Conservation (phyloP, 2,797 vertebrate species). For the Mus minutoides region DNA sequence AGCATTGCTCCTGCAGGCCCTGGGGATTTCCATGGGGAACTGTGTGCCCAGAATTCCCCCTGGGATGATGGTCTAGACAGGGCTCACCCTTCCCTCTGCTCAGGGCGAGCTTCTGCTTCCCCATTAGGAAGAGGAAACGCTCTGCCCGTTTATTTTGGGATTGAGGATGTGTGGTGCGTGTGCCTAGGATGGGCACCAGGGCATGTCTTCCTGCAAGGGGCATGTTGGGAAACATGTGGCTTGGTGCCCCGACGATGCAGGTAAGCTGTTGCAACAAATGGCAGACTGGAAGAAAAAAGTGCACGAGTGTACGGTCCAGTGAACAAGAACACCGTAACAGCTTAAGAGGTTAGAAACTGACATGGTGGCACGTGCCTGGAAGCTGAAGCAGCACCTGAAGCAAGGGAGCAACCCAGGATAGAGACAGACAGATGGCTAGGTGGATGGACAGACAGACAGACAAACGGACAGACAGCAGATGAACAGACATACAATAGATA, state of each 20-base stretch:
- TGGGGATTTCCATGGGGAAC: slow-evolving; percentile 88
- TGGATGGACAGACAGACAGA: not conserved
- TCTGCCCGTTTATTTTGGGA: slow-evolving; percentile 84
- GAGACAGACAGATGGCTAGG: not conserved
- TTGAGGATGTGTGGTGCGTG: slow-evolving; percentile 79
- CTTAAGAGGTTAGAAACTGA: not conserved
- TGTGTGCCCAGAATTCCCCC: slow-evolving; percentile 87
- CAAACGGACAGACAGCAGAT: not conserved
- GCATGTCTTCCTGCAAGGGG: not conserved
- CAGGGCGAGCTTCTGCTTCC: slow-evolving; percentile 85
- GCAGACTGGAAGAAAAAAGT: not conserved
- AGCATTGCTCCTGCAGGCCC: slow-evolving; percentile 75
- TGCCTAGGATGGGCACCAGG: slow-evolving; percentile 56
- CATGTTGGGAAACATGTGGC: slow-evolving; percentile 29
- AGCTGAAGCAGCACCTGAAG: not conserved
- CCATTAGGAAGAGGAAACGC: slow-evolving; percentile 86
- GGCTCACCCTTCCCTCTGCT: slow-evolving; percentile 82
- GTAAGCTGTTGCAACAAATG: not conserved
- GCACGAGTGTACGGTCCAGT: not conserved
- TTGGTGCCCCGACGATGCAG: not conserved
- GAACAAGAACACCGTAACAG: slow-evolving; percentile 10
- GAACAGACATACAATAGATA: not conserved
- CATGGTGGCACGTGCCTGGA: not conserved
- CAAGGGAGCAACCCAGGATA: not conserved
- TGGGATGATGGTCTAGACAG: slow-evolving; percentile 88